Conservation (phyloP, 2,113 vertebrate species). For the Empidonax alnorum region DNA sequence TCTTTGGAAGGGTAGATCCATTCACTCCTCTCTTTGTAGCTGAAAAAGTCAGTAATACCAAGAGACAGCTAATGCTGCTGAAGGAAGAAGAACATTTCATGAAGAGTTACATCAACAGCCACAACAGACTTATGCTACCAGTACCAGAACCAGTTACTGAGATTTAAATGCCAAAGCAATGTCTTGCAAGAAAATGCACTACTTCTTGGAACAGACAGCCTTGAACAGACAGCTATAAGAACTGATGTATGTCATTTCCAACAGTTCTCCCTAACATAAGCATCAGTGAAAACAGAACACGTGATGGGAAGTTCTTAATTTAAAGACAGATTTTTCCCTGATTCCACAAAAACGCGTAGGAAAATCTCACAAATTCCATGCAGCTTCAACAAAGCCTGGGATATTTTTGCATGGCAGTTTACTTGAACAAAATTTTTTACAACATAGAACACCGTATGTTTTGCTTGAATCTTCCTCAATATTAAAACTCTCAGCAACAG, state of each 20-base stretch:
- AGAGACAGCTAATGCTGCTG: conserved; percentile 54
- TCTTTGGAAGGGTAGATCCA: not conserved
- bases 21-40: not conserved
- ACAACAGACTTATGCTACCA: conserved; percentile 56
- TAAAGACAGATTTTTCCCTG: not conserved
- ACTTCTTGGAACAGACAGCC: conserved; percentile 35
- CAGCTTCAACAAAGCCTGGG: not conserved
- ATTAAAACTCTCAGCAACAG: not conserved
- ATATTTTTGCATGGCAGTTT: not conserved
- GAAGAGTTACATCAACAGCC: conserved; percentile 55
- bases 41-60: conserved; percentile 24
- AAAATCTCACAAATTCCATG: not conserved
- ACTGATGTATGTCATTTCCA: conserved; percentile 57
- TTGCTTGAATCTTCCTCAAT: not conserved
- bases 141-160: conserved; percentile 57
- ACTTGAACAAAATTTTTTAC: not conserved
- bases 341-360: not conserved
- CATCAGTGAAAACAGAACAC: not conserved
- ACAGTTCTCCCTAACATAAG: conserved; percentile 5
- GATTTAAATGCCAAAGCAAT: conserved; percentile 61
- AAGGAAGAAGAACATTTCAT: conserved; percentile 27
- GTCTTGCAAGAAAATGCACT: not conserved
- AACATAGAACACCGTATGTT: not conserved
- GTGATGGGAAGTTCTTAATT: not conserved
- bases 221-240: conserved; percentile 49